Evolutionary conservation across 1,140 invertebrate species (phyloP), one percentile per base, ranked within the genome.

Genomic region (Pissodes strobi): DNA sequence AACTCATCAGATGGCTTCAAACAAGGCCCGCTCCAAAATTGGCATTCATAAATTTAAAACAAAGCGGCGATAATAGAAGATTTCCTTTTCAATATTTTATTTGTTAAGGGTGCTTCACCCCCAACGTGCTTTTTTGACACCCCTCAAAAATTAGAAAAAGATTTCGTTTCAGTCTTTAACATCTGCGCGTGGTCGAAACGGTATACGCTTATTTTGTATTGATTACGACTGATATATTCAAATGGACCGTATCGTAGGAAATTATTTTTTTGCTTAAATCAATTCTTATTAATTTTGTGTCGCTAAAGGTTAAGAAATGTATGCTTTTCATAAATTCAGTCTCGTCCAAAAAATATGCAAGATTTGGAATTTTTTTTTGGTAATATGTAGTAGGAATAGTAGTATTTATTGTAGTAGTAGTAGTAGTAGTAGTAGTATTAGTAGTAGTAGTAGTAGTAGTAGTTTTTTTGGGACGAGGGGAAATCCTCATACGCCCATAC

Each of bases 141-240:
- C 66, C 61, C 60, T 67, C 45, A 64, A 62, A 58, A 67, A 64
- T 67, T 64, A 57, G 43, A 63, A 67, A 55, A 63, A 48, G 52
- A 49, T 63, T 49, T 63, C 39, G 21, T 39, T 39, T 53, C 51
- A 49, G 41, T 49, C 48, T 37, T 48, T 45, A 67, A 63, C 66
- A 67, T 67, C 66, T 67, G 66, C 66, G 55, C 65, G 64, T 61
- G 65, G 52, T 62, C 53, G 22, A 52, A 45, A 49, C 21, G 12
- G 34, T 55, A 10, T 38, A 34, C 10, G 23, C 49, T 62, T 55
- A 45, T 53, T 62, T 55, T 13, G 23, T 55, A 53, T 62, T 55
- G 48, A 62, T 62, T 53, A 17, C 15, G 13, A 30, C 21, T 27
- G 22, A 49, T 49, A 1, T 19, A 18, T 45, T 45, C 19, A 18